Evolutionary conservation across 2,797 vertebrate genomes (phyloP).

Genomic region (Gallinago stenura): DNA sequence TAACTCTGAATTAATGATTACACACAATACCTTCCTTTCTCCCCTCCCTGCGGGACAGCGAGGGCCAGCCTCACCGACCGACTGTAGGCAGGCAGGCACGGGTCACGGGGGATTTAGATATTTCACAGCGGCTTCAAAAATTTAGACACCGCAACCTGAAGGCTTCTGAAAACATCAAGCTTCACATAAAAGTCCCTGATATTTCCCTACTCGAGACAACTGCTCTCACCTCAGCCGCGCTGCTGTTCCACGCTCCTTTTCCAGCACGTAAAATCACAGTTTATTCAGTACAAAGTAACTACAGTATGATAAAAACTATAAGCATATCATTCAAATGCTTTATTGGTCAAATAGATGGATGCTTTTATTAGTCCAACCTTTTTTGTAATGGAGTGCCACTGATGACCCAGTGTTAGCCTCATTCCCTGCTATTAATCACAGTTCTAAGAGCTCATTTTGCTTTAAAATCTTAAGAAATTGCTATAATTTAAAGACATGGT

Average conservation of each 20-base stretch:
- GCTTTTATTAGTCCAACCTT: conserved; percentile 84
- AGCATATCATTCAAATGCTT: conserved; percentile 83
- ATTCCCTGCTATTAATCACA: conserved; percentile 85
- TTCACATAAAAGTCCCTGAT: conserved; percentile 31
- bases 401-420: conserved; percentile 83
- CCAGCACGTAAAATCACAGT: conserved; percentile 75
- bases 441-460: conserved; percentile 85
- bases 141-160: conserved; percentile 53
- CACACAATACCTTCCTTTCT: conserved; percentile 71
- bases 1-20: conserved; percentile 71
- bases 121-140: conserved; percentile 64
- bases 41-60: conserved; percentile 62
- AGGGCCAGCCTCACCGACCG: conserved; percentile 51
- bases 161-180: conserved; percentile 58
- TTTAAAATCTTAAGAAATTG: conserved; percentile 87
- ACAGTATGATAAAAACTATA: conserved; percentile 76
- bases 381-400: conserved; percentile 85
- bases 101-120: conserved; percentile 54
- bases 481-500: conserved; percentile 85
- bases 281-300: conserved; percentile 78
- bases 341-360: conserved; percentile 85
- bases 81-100: conserved; percentile 36
- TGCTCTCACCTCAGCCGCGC: conserved; percentile 13
- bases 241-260: conserved; percentile 53
- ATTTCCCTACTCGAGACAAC: conserved; percentile 45